Evolutionary conservation across 2,888 invertebrate species (phyloP), one percentile per base, ranked within the genome.

Genomic region (Tetragonisca angustula): DNA sequence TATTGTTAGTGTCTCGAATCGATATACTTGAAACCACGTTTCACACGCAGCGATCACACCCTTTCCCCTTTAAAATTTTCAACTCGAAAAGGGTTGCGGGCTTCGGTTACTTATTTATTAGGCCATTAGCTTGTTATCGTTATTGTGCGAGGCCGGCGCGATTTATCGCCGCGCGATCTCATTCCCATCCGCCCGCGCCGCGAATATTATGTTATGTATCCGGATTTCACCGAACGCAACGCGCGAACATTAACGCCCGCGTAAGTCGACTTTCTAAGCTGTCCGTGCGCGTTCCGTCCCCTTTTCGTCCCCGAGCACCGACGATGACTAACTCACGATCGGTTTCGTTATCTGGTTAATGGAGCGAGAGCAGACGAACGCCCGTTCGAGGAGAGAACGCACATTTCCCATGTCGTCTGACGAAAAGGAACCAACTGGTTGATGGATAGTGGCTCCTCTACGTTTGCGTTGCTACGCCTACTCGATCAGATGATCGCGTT

Each of bases 41-140:
- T 90, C 90, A 88, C 88, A 91, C 91, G 90, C 84, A 81, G 19
- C 65, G 52, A 27, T 52, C 61, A 9, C 67, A 68, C 27, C 76
- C 82, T 75, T 71, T 52, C 81, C 73, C 82, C 83, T 84, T 72
- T 80, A 85, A 91, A 91, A 93, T 83, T 93, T 93, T 92, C 92
- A 93, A 94, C 87, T 88, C 77, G 81, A 85, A 91, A 87, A 83
- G 93, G 93, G 93, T 92, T 91, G 62, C 87, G 89, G 43, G 87
- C 83, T 92, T 90, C 81, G 85, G 91, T 93, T 93, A 93, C 93
- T 91, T 93, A 94, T 94, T 93, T 93, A 93, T 93, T 93, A 91
- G 91, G 89, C 91, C 91, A 92, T 93, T 92, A 92, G 91, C 92
- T 92, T 88, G 91, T 89, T 91, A 89, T 85, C 81, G 86, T 81